phyloP scores from a whole-genome alignment of 1,140 invertebrate species.

The Bradynema listronoti region DNA sequence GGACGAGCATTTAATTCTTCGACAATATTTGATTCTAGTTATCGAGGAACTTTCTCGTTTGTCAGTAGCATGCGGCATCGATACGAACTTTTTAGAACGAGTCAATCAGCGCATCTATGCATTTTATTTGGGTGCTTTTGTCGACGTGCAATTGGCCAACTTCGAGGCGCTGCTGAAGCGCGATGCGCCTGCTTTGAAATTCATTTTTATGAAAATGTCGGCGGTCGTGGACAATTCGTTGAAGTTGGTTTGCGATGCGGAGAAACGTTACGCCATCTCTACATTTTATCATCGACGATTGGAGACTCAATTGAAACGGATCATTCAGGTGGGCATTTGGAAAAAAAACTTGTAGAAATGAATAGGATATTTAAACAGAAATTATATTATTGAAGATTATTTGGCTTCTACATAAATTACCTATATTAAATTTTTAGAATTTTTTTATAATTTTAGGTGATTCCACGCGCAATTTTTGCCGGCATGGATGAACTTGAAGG shows the following conservation, averaged over 20 bases:
- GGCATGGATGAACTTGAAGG: slow-evolving; percentile 39
- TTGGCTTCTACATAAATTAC: too few relatives aligned
- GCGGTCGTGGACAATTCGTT: slow-evolving; percentile 19
- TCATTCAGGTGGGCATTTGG: slow-evolving; percentile 48
- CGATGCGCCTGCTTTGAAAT: slow-evolving; percentile 43
- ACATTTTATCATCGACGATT: slow-evolving; percentile 37
- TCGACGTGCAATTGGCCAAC: slow-evolving; percentile 4
- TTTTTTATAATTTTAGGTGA: slow-evolving; percentile 30
- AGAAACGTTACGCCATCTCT: slow-evolving; percentile 16
- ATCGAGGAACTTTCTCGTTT: slow-evolving; percentile 12
- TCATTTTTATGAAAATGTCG: slow-evolving; percentile 35
- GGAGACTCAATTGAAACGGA: slow-evolving; percentile 21
- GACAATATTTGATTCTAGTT: slow-evolving; percentile 23
- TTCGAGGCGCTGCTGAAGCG: slow-evolving; percentile 31
- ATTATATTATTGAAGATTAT: too few relatives aligned
- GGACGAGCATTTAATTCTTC: slow-evolving; percentile 21
- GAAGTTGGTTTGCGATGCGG: background rate
- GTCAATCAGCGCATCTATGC: slow-evolving; percentile 16
- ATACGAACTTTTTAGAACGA: slow-evolving; percentile 17
- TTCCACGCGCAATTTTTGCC: slow-evolving; percentile 37
- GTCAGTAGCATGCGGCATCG: slow-evolving; percentile 9
- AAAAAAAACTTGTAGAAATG: too few relatives aligned
- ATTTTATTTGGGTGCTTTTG: slow-evolving; percentile 25
- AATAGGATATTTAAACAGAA: too few relatives aligned
- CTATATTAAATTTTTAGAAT: too few relatives aligned